Evolutionary conservation across 2,888 invertebrate species (phyloP).

Genomic region (Ophraella communa): DNA sequence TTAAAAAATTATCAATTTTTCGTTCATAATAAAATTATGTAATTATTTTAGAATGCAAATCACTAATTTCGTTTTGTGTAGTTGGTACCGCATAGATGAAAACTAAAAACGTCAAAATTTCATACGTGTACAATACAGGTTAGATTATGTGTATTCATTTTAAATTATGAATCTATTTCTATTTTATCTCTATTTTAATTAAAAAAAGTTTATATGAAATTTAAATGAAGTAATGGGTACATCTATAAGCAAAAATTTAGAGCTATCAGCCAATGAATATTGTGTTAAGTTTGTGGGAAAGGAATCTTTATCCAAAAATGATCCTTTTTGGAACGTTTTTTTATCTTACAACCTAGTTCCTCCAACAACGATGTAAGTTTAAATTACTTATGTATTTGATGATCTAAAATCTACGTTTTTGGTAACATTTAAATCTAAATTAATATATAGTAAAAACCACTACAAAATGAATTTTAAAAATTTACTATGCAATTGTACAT

Average conservation of each 20-base stretch:
- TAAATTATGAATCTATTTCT: constrained; percentile 4
- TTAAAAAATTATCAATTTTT: too few relatives aligned
- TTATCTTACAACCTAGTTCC: constrained; percentile 89
- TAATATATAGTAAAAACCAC: too few relatives aligned
- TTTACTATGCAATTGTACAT: too few relatives aligned
- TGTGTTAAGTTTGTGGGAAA: constrained; percentile 79
- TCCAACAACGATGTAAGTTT: constrained; percentile 76
- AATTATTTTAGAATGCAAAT: too few relatives aligned
- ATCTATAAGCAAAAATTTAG: constrained; percentile 78
- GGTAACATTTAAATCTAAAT: too few relatives aligned
- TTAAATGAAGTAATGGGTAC: constrained; percentile 72
- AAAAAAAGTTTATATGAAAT: constrained; percentile 14
- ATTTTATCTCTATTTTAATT: background rate
- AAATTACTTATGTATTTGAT: background rate
- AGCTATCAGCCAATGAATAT: constrained; percentile 82
- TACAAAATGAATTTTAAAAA: too few relatives aligned
- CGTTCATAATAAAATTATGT: too few relatives aligned
- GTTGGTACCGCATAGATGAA: too few relatives aligned
- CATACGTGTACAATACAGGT: constrained; percentile 17
- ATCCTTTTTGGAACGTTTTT: constrained; percentile 93
- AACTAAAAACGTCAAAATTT: constrained; percentile 12
- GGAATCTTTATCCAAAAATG: constrained; percentile 81
- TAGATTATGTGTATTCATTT: constrained; percentile 11
- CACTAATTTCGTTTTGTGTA: too few relatives aligned
- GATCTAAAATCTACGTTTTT: too few relatives aligned